Conservation (phyloP, 2,797 vertebrate genomes). For the Silurus lanzhouensis region DNA sequence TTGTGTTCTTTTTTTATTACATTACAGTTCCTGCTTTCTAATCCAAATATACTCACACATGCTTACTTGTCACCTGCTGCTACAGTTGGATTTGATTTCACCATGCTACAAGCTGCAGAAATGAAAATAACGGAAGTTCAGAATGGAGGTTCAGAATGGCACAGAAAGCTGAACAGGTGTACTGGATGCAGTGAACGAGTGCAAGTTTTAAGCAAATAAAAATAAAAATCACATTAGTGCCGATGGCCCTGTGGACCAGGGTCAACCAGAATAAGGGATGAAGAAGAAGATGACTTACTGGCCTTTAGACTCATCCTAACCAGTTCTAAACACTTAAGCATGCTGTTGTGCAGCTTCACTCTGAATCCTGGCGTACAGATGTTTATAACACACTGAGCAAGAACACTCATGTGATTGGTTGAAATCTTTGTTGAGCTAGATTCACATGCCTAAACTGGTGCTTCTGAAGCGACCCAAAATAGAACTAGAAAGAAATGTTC, state of each 20-base stretch:
- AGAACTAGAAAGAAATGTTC: too few relatives aligned
- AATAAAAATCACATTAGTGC: slow-evolving; percentile 43
- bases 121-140: slow-evolving; percentile 57
- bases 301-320: background rate
- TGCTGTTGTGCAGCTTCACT: background rate
- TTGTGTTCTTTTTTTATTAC: slow-evolving; percentile 49
- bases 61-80: slow-evolving; percentile 82
- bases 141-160: slow-evolving; percentile 52
- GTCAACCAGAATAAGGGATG: background rate
- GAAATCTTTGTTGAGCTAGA: background rate
- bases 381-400: background rate
- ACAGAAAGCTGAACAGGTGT: slow-evolving; percentile 40
- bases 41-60: slow-evolving; percentile 73
- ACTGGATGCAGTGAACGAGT: slow-evolving; percentile 50
- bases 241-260: slow-evolving; percentile 65
- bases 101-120: slow-evolving; percentile 69
- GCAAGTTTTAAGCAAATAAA: background rate
- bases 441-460: background rate
- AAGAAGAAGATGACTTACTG: background rate
- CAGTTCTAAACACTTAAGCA: background rate
- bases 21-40: slow-evolving; percentile 76
- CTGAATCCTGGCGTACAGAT: background rate
- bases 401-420: background rate
- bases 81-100: slow-evolving; percentile 76
- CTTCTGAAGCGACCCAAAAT: background rate